Evolutionary conservation across 2,888 invertebrate genomes (phyloP).

Genomic region (Cheilosia scutellata): DNA sequence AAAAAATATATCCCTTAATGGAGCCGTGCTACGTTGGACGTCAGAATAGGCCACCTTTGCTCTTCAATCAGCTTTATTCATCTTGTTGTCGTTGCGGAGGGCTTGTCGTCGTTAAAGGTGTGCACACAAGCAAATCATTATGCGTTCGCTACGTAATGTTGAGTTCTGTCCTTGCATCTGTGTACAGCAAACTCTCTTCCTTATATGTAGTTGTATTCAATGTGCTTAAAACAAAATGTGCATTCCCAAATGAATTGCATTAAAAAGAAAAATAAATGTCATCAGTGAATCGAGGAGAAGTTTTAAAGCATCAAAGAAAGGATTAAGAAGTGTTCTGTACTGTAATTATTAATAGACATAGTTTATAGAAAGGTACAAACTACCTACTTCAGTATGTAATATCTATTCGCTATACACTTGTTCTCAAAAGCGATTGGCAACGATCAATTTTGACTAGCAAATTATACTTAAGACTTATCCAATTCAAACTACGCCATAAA

Average conservation of each 20-base stretch:
- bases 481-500: no score
- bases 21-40: constrained; percentile 16
- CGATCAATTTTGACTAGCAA: no score
- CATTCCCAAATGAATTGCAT: not conserved
- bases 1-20: constrained; percentile 45
- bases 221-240: constrained; percentile 25
- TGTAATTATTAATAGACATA: no score
- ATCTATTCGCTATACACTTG: no score
- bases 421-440: no score
- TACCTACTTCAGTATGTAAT: no score
- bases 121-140: constrained; percentile 47
- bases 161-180: constrained; percentile 20
- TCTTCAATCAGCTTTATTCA: constrained; percentile 50
- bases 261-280: constrained; percentile 1
- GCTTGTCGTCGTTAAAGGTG: constrained; percentile 2
- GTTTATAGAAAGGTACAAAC: no score
- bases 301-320: constrained; percentile 6
- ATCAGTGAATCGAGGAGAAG: not conserved
- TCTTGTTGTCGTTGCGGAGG: constrained; percentile 26
- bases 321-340: not conserved
- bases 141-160: constrained; percentile 52
- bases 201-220: constrained; percentile 21
- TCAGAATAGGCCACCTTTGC: constrained; percentile 41
- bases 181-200: not conserved
- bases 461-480: no score